A percentile compares a stretch with the other conserved stretches of the same genome.
These are phyloP conservation scores for Caranx ignobilis DNA, from an alignment of 2,113 vertebrate genomes.

Conservation along the genomic window DNA sequence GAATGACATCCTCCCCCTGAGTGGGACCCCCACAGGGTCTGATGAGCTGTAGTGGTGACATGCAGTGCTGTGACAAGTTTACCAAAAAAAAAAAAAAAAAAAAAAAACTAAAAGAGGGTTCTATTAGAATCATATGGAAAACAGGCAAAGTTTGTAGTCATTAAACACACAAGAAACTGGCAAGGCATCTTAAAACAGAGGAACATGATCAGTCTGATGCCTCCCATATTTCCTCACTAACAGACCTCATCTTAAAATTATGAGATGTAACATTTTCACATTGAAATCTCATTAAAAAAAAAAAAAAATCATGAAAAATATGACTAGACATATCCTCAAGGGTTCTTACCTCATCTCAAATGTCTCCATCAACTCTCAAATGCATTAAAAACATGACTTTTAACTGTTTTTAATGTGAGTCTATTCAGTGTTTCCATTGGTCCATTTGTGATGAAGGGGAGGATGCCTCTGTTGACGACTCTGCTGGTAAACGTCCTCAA, in stretches of 20 bases:
- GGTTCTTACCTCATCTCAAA: too few species aligned
- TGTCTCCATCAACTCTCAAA: too few species aligned
- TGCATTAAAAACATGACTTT: too few species aligned
- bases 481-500: too few species aligned
- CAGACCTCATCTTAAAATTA: neutral
- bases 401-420: too few species aligned
- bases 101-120: neutral
- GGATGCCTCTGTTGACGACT: too few species aligned
- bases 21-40: slow-evolving; percentile 6
- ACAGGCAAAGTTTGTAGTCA: neutral
- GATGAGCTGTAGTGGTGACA: neutral
- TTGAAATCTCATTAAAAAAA: too few species aligned
- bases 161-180: neutral
- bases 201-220: neutral
- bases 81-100: slow-evolving; percentile 18
- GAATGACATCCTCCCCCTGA: slow-evolving; percentile 23
- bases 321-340: too few species aligned
- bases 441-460: too few species aligned
- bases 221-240: neutral
- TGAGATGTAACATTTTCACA: too few species aligned
- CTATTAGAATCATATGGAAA: slow-evolving; percentile 14
- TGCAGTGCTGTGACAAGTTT: slow-evolving; percentile 4
- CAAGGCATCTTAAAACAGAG: neutral
- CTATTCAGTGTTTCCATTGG: too few species aligned
- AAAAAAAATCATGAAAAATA: too few species aligned